phyloP scores from a whole-genome alignment of 2,113 vertebrate genomes.

The Bujurquina vittata region DNA sequence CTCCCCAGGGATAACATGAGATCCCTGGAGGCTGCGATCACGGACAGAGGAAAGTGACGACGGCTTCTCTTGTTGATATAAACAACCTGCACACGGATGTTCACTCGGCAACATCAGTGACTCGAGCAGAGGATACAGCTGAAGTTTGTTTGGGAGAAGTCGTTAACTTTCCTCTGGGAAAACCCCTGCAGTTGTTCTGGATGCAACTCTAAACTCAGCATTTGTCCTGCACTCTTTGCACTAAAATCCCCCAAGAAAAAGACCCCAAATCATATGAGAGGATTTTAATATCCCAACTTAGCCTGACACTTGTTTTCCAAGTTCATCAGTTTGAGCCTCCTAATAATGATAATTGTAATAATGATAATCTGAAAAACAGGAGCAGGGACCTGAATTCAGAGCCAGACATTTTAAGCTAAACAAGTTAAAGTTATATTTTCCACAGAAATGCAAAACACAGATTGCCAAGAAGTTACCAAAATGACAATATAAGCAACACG shows the following conservation, averaged over 20 bases:
- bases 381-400: not conserved
- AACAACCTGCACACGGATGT: slow-evolving; percentile 31
- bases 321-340: too few species aligned
- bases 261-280: not conserved
- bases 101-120: not conserved
- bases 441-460: not conserved
- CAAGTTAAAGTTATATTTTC: not conserved
- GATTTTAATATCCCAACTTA: not conserved
- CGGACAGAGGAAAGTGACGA: slow-evolving; percentile 47
- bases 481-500: too few species aligned
- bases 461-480: not conserved
- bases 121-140: not conserved
- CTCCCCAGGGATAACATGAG: slow-evolving; percentile 52
- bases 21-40: slow-evolving; percentile 61
- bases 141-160: not conserved
- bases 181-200: slow-evolving; percentile 1
- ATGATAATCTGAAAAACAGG: too few species aligned
- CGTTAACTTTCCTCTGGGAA: not conserved
- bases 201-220: not conserved
- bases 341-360: not conserved
- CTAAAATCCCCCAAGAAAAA: not conserved
- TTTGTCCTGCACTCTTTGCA: not conserved
- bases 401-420: not conserved
- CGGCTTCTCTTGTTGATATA: slow-evolving; percentile 49
- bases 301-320: not conserved